Evolutionary conservation across 2,888 invertebrate species (phyloP).

Genomic region (Drosophila multiciliata): DNA sequence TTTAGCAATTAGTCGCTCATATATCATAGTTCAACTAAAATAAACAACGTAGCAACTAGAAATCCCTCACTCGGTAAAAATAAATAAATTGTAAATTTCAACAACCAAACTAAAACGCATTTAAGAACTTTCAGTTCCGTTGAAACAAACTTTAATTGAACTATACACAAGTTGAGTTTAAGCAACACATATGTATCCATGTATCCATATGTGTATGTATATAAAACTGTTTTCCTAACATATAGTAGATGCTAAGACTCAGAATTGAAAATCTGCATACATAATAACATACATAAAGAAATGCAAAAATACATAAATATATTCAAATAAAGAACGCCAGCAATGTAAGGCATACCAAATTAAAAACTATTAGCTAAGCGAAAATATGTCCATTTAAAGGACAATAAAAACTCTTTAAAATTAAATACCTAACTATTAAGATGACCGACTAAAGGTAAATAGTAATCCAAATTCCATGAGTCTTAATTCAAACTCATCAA

Average conservation of each 20-base stretch:
- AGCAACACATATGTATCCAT: slow-evolving; percentile 29
- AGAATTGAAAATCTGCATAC: slow-evolving; percentile 38
- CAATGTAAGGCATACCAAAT: slow-evolving; percentile 47
- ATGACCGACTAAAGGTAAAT: slow-evolving; percentile 45
- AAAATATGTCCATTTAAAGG: slow-evolving; percentile 78
- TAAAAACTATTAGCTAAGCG: slow-evolving; percentile 60
- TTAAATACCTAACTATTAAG: slow-evolving; percentile 43
- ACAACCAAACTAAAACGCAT: slow-evolving; percentile 65
- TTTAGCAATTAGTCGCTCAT: slow-evolving; percentile 78
- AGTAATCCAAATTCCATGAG: slow-evolving; percentile 51
- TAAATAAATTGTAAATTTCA: slow-evolving; percentile 65
- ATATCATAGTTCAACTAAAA: slow-evolving; percentile 75
- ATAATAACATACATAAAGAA: background rate
- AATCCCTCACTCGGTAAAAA: slow-evolving; percentile 42
- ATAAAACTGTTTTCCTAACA: slow-evolving; percentile 68
- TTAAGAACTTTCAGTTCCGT: slow-evolving; percentile 70
- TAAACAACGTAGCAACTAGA: slow-evolving; percentile 53
- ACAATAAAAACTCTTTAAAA: slow-evolving; percentile 77
- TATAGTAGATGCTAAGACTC: slow-evolving; percentile 60
- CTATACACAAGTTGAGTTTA: slow-evolving; percentile 52
- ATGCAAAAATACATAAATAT: slow-evolving; percentile 13
- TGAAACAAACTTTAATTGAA: slow-evolving; percentile 50
- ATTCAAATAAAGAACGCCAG: slow-evolving; percentile 37
- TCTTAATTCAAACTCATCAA: slow-evolving; percentile 44
- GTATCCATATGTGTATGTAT: slow-evolving; percentile 14